phyloP scores from a whole-genome alignment of 2,113 vertebrate genomes.

The Charina bottae region DNA sequence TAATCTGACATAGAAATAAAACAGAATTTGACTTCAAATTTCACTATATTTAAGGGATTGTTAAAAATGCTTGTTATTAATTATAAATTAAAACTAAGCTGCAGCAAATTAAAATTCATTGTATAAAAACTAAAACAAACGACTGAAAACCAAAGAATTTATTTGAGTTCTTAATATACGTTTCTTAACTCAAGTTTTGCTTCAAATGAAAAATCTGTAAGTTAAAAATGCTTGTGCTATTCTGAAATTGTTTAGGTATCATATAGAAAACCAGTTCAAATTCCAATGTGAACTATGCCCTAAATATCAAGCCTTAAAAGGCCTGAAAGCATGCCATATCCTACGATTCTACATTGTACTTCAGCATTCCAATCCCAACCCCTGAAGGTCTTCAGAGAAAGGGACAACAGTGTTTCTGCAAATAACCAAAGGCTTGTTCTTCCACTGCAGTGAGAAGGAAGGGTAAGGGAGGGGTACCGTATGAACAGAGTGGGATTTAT shows the following conservation, averaged over 20 bases:
- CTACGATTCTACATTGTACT: not conserved
- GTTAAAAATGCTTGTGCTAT: conserved; percentile 8
- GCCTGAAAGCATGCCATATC: not conserved
- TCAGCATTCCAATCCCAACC: not conserved
- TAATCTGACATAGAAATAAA: conserved; percentile 39
- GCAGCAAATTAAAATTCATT: conserved; percentile 10
- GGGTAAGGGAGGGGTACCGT: not conserved
- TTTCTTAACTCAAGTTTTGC: conserved; percentile 1
- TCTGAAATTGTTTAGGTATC: not conserved
- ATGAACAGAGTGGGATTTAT: not conserved
- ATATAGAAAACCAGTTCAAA: not conserved
- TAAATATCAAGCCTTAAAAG: conserved; percentile 9
- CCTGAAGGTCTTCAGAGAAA: not conserved
- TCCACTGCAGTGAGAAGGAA: not conserved
- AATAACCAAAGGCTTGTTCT: not conserved
- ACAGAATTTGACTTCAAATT: conserved; percentile 30
- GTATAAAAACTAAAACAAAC: conserved; percentile 20
- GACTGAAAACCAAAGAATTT: conserved; percentile 26
- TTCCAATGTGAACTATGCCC: not conserved
- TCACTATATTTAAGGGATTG: not conserved
- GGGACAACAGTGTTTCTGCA: not conserved
- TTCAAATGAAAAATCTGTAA: not conserved
- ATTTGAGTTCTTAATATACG: conserved; percentile 29
- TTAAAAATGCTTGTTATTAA: conserved; percentile 12
- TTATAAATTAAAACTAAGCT: not conserved